Conservation (phyloP, 2,113 vertebrate species). For the Sinocyclocheilus grahami region DNA sequence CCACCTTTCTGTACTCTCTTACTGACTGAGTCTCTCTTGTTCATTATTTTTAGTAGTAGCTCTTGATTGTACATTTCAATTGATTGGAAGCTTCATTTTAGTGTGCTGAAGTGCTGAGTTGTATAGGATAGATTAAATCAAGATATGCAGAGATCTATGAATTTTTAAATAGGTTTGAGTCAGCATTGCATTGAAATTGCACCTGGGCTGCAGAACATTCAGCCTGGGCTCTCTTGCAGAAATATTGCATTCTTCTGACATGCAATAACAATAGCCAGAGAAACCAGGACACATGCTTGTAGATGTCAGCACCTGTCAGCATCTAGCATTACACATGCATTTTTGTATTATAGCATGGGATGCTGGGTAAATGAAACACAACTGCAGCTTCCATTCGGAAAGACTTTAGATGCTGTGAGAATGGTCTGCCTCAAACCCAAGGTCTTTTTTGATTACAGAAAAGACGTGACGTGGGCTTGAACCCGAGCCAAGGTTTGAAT, state of each 20-base stretch:
- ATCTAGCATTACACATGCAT: conserved; percentile 35
- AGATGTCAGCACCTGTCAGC: conserved; percentile 60
- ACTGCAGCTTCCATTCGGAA: conserved; percentile 32
- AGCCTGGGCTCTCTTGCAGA: not conserved
- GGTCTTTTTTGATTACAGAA: conserved; percentile 63
- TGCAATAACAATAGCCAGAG: conserved; percentile 12
- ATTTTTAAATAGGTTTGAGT: not conserved
- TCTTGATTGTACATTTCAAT: not conserved
- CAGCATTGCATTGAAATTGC: conserved; percentile 4
- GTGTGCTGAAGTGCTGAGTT: not conserved
- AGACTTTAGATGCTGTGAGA: conserved; percentile 50
- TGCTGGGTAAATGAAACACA: conserved; percentile 44
- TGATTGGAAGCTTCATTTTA: not conserved
- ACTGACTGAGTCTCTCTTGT: not conserved
- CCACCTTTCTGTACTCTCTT: conserved; percentile 42
- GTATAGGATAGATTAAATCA: not conserved
- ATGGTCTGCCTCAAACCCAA: conserved; percentile 43
- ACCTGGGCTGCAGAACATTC: not conserved
- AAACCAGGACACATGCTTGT: not conserved
- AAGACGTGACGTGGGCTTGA: conserved; percentile 53
- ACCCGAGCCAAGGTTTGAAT: conserved; percentile 52
- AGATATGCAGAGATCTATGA: conserved; percentile 31
- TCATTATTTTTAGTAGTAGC: not conserved
- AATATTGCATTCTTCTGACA: not conserved
- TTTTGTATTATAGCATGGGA: conserved; percentile 53